Conservation (phyloP, 2,888 invertebrate genomes). For the Heliconius charithonia region DNA sequence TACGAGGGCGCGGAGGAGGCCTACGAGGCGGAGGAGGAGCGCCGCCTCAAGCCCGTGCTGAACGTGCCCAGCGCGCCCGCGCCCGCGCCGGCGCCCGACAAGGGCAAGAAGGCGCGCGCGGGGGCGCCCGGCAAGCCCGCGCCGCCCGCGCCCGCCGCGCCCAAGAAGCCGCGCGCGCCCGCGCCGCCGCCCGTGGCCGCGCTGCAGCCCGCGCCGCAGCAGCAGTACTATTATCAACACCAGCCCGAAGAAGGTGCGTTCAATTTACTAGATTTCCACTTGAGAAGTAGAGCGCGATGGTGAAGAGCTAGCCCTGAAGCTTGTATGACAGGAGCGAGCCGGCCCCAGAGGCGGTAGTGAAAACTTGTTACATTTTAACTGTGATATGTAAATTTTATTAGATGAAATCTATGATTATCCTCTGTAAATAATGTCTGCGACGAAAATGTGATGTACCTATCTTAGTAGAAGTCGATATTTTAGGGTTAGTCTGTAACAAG, state of each 20-base stretch:
- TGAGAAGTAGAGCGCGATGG: conserved; percentile 84
- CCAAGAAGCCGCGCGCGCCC: conserved; percentile 78
- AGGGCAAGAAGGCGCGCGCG: conserved; percentile 73
- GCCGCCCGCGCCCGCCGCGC: conserved; percentile 77
- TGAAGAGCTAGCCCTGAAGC: conserved; percentile 84
- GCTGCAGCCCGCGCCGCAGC: conserved; percentile 74
- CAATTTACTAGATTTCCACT: conserved; percentile 84
- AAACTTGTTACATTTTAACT: conserved; percentile 84
- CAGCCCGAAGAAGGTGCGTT: conserved; percentile 85
- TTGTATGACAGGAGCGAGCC: conserved; percentile 85
- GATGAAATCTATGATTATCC: conserved; percentile 79
- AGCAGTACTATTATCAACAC: conserved; percentile 83
- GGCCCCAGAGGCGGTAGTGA: conserved; percentile 77
- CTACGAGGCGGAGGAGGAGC: conserved; percentile 84
- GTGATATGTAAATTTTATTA: conserved; percentile 82
- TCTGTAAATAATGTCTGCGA: conserved; percentile 79
- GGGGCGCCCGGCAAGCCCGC: conserved; percentile 72
- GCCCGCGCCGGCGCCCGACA: conserved; percentile 70
- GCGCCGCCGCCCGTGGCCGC: conserved; percentile 74
- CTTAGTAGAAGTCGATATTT: conserved; percentile 71
- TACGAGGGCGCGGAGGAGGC: conserved; percentile 88
- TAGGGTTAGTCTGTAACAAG: conserved; percentile 84
- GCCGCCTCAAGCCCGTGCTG: conserved; percentile 79
- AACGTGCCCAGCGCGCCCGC: conserved; percentile 80
- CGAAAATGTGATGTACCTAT: conserved; percentile 76